phyloP scores from a whole-genome alignment of 2,888 invertebrate genomes.

The Apamea monoglypha region DNA sequence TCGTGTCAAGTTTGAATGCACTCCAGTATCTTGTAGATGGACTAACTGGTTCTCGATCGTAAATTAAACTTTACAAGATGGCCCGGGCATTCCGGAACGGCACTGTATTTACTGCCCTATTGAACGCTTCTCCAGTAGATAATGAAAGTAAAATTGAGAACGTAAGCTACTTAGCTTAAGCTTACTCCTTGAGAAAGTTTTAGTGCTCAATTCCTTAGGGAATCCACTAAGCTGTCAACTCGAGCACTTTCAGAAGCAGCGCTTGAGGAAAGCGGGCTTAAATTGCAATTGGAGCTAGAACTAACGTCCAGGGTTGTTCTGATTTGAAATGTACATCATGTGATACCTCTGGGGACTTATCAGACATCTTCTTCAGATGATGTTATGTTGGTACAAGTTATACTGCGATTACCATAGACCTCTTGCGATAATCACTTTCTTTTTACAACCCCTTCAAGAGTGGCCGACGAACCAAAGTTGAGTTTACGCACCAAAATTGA shows the following conservation, averaged over 20 bases:
- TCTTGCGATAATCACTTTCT: too few species aligned
- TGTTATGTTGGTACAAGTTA: too few species aligned
- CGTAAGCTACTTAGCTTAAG: conserved; percentile 51
- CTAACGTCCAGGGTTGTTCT: background rate
- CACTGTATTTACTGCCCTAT: conserved; percentile 17
- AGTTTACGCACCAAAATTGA: too few species aligned
- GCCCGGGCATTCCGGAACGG: background rate
- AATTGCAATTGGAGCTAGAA: conserved; percentile 16
- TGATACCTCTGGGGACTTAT: background rate
- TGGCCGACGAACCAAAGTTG: too few species aligned
- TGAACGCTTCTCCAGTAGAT: conserved; percentile 18
- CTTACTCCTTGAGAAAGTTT: conserved; percentile 53
- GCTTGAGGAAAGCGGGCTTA: conserved; percentile 20
- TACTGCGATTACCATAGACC: too few species aligned
- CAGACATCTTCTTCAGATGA: background rate
- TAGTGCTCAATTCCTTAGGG: conserved; percentile 45
- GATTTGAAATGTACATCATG: conserved; percentile 2
- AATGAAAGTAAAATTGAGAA: conserved; percentile 49
- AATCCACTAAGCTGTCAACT: conserved; percentile 48
- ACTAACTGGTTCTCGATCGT: background rate
- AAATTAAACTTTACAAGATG: conserved; percentile 13
- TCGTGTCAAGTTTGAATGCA: background rate
- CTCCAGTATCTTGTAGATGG: background rate
- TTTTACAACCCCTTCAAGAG: too few species aligned
- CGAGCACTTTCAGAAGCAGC: conserved; percentile 19